Percentiles rank a stretch among this genome's conserved stretches.
These are phyloP conservation scores for Mus minutoides DNA, from an alignment of 2,797 vertebrate genomes.

Conservation along the genomic window DNA sequence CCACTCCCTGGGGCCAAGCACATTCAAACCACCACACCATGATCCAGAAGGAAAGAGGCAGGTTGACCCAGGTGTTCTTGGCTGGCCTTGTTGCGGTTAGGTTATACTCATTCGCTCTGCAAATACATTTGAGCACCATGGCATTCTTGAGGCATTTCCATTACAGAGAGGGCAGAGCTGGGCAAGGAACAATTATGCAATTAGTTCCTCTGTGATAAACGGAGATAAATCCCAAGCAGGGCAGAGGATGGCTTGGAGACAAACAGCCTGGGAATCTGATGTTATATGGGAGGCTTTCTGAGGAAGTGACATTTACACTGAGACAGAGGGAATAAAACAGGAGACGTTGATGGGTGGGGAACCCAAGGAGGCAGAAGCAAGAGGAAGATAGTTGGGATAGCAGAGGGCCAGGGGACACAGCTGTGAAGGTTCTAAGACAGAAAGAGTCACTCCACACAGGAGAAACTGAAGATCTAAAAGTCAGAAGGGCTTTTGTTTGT, in stretches of 20 bases:
- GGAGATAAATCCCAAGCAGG: conserved; percentile 45
- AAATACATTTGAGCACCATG: not conserved
- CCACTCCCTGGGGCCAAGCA: not conserved
- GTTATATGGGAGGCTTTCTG: conserved; percentile 5
- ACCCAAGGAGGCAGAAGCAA: not conserved
- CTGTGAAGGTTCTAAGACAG: not conserved
- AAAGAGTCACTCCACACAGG: not conserved
- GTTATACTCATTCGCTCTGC: not conserved
- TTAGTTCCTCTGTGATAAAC: conserved; percentile 66
- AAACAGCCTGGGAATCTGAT: not conserved
- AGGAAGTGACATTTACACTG: conserved; percentile 63
- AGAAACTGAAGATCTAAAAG: conserved; percentile 14
- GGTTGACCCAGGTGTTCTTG: not conserved
- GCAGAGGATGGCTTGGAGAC: not conserved
- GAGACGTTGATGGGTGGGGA: not conserved
- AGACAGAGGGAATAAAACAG: not conserved
- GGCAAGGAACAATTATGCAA: conserved; percentile 60
- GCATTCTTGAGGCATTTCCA: not conserved
- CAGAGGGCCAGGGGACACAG: not conserved
- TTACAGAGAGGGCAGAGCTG: not conserved
- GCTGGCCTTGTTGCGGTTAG: not conserved
- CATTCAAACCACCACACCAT: not conserved
- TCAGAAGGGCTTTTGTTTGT: conserved; percentile 1
- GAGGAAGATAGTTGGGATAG: not conserved
- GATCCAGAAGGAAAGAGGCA: not conserved